These are phyloP conservation scores for Aurelia aurita complex sp. Pacific DNA, from an alignment of 30 jellyfish, hydroid and myxozoan species.

Conservation along the genomic window DNA sequence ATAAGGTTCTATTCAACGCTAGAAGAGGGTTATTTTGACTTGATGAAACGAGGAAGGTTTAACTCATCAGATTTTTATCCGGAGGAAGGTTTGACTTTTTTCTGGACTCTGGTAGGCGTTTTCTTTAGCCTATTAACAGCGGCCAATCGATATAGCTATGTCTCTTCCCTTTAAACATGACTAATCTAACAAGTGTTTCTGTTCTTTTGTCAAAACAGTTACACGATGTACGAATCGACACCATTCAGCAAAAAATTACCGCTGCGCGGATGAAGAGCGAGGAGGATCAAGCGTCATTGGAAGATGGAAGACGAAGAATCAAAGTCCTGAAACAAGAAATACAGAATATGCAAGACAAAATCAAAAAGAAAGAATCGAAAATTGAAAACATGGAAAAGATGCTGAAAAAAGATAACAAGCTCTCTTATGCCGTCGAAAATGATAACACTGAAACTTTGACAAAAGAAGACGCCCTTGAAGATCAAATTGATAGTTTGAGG, in stretches of 20 bases:
- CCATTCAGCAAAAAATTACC: constrained; percentile 1
- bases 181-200: no score
- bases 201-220: background rate
- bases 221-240: constrained; percentile 34
- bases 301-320: constrained; percentile 45
- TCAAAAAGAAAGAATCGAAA: background rate
- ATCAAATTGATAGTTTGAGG: constrained; percentile 22
- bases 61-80: no score
- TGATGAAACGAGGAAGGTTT: no score
- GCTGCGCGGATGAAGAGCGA: background rate
- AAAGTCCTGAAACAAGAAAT: constrained; percentile 22
- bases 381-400: constrained; percentile 11
- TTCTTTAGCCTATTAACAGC: no score
- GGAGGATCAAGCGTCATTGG: constrained; percentile 17
- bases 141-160: no score
- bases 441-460: background rate
- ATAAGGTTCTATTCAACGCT: no score
- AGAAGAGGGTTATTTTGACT: no score
- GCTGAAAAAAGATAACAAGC: constrained; percentile 3
- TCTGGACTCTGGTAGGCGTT: no score
- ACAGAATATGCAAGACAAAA: background rate
- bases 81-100: no score
- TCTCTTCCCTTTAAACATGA: no score
- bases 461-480: constrained; percentile 33
- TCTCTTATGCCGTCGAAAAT: background rate